Percentiles rank a stretch among this genome's conserved stretches.
These are phyloP conservation scores for Ommatoiulus sabulosus DNA, from an alignment of 2,888 invertebrate genomes.

Conservation along the genomic window DNA sequence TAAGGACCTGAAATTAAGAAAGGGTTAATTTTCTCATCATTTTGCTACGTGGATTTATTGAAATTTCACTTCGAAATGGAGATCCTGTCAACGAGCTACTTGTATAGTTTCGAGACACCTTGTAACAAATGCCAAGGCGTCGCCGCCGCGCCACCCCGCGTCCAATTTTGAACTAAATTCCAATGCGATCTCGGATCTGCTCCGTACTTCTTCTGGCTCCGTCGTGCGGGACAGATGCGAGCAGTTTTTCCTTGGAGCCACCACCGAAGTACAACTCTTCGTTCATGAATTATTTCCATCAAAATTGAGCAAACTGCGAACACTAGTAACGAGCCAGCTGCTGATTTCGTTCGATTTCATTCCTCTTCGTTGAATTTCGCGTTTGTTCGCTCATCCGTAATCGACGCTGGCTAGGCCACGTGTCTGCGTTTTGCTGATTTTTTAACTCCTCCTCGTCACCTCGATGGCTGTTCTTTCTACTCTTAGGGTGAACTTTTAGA, in stretches of 20 bases:
- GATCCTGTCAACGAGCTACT: too few relatives aligned
- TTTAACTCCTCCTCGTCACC: too few relatives aligned
- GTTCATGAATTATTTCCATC: background rate
- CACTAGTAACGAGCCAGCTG: background rate
- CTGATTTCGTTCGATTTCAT: background rate
- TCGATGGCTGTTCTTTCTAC: too few relatives aligned
- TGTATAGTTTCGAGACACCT: too few relatives aligned
- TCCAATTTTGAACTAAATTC: background rate
- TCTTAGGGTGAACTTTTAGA: too few relatives aligned
- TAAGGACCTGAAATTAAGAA: too few relatives aligned
- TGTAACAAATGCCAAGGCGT: too few relatives aligned
- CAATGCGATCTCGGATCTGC: background rate
- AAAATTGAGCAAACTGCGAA: background rate
- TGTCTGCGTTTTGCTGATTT: background rate
- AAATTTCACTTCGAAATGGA: too few relatives aligned
- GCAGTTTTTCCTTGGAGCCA: background rate
- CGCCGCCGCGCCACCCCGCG: background rate
- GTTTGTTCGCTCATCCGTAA: background rate
- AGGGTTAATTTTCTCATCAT: too few relatives aligned
- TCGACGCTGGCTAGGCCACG: background rate
- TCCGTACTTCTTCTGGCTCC: background rate
- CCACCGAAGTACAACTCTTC: background rate
- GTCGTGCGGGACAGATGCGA: background rate
- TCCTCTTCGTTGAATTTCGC: background rate
- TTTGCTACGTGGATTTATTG: too few relatives aligned